Base-by-base conservation (phyloP, 2,113 vertebrate species). In the Lipotes vexillifer region DNA sequence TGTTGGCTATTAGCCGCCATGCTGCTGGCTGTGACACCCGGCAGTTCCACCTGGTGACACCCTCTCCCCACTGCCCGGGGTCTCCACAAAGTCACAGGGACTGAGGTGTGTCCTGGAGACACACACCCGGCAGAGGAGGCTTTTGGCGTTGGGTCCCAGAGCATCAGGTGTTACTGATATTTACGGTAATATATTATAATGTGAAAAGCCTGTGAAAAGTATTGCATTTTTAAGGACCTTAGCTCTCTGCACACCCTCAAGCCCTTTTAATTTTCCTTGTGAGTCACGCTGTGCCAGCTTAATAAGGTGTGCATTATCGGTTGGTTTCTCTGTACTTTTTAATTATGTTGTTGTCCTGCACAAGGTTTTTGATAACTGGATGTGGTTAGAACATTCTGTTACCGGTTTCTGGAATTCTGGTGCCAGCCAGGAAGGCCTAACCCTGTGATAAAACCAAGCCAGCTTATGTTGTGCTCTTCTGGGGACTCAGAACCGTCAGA, bases 261-360 rank as follows among this genome's bases (percentile, higher is more conserved):
- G 61, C 46, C 33, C 80, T 96, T 88, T 65, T 69, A 33, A 75
- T 87, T 94, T 96, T 80, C 94, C 25, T 87, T 63, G 4, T 84
- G 75, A 72, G 66, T 75, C 52, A 20, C 46, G 15, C 29, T 93
- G 69, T 44, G 71, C 66, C 71, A 49, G 61, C n/a, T 93, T 89
- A 87, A 63, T 77, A 71, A 88, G 18, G 38, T 61, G 78, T 49
- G 25, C 38, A 13, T 41, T 41, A 20, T 71, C 84, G 31, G 36
- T 80, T 66, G 80, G 77, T 68, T 95, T 81, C 75, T 84, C 57
- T 82, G 88, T 14, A 94, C 81, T 93, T 95, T 93, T 97, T 93
- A 96, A 91, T 97, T 95, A 87, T 65, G 61, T 66, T 75, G 65
- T 84, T 96, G 36, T 90, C 49, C 46, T 59, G 6, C 55, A 75